These are phyloP conservation scores for Laticauda colubrina DNA, from an alignment of 2,113 vertebrate genomes.

Conservation along the genomic window DNA sequence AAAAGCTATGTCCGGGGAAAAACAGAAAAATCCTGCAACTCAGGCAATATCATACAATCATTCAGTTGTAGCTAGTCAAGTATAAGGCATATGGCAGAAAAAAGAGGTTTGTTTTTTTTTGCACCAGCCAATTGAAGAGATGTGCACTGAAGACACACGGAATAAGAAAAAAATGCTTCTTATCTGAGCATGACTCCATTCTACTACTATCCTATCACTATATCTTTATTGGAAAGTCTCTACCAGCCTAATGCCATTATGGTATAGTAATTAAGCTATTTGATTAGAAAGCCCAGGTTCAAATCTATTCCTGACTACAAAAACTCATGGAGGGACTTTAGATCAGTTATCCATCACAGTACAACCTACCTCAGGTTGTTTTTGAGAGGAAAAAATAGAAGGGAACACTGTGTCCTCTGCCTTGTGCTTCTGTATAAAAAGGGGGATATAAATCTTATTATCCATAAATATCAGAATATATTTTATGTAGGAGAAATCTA, in stretches of 20 bases:
- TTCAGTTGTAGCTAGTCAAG: neutral
- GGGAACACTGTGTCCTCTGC: neutral
- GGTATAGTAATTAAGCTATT: neutral
- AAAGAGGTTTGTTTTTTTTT: neutral
- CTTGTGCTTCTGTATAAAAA: neutral
- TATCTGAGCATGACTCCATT: neutral
- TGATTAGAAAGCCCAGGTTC: neutral
- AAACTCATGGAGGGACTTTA: neutral
- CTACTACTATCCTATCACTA: neutral
- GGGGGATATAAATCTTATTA: neutral
- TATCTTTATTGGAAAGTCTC: neutral
- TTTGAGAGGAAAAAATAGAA: neutral
- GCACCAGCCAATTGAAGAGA: neutral
- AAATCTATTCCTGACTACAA: neutral
- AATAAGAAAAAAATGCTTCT: neutral
- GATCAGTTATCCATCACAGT: neutral
- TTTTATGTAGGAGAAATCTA: neutral
- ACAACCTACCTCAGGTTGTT: neutral
- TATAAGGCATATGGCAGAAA: neutral
- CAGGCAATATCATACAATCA: neutral
- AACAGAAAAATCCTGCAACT: neutral
- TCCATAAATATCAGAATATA: neutral
- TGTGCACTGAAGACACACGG: neutral
- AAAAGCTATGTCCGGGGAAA: neutral
- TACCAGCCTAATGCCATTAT: neutral